These are phyloP conservation scores for Tetramorium simillimum DNA, from an alignment of 1,140 invertebrate species.

Conservation along the genomic window DNA sequence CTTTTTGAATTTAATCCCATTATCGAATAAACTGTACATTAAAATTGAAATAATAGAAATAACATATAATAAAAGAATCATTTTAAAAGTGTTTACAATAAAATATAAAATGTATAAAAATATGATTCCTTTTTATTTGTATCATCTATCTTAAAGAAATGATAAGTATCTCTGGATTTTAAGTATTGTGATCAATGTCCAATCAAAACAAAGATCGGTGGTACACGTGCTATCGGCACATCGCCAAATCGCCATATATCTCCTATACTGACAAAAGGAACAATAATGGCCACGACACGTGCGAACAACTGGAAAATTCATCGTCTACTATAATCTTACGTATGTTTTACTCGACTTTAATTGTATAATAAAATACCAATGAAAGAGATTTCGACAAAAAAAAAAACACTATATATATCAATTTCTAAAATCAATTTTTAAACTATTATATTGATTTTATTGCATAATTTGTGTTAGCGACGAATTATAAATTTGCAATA, in stretches of 20 bases:
- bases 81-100: not conserved
- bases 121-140: not conserved
- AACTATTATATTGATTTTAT: not conserved
- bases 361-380: no score
- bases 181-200: conserved; percentile 17
- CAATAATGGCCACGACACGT: not conserved
- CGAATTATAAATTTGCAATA: not conserved
- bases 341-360: not conserved
- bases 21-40: not conserved
- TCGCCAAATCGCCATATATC: conserved; percentile 42
- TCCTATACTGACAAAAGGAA: conserved; percentile 43
- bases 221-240: conserved; percentile 51
- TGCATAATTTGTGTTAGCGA: not conserved
- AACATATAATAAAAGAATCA: not conserved
- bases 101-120: not conserved
- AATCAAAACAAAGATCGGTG: conserved; percentile 51
- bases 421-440: not conserved
- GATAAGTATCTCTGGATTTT: not conserved
- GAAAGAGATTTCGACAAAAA: not conserved
- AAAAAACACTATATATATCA: not conserved
- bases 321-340: not conserved
- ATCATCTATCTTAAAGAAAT: not conserved
- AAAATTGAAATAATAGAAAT: not conserved
- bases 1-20: not conserved
- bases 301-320: not conserved